Evolutionary conservation across 2,113 vertebrate species (phyloP).

Genomic region (Spea bombifrons): DNA sequence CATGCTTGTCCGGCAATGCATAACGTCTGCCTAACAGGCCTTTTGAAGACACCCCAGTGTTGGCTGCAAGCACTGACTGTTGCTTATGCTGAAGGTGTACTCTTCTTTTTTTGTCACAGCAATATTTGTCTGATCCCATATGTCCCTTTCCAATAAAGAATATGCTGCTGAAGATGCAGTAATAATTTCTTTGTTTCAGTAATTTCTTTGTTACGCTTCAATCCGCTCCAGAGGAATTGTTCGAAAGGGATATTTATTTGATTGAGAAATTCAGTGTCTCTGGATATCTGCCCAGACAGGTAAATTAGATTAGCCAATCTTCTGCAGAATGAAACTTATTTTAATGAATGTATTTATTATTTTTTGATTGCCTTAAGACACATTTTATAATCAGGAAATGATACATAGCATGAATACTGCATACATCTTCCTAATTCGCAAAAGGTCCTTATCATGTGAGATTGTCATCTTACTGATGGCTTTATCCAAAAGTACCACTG

Average conservation of each 20-base stretch:
- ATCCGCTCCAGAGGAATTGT: not conserved
- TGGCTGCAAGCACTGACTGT: constrained; percentile 25
- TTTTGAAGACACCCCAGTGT: not conserved
- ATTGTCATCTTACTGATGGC: too few species aligned
- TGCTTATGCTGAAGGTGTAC: constrained; percentile 23
- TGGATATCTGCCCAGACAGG: too few species aligned
- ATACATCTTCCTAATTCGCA: too few species aligned
- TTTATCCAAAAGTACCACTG: too few species aligned
- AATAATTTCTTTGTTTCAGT: not conserved
- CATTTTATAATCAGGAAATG: too few species aligned
- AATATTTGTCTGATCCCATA: constrained; percentile 18
- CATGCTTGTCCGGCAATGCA: constrained; percentile 28
- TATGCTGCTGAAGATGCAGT: constrained; percentile 10
- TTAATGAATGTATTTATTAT: too few species aligned
- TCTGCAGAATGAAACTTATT: too few species aligned
- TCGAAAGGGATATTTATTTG: not conserved
- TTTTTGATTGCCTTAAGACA: too few species aligned
- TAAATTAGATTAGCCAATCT: too few species aligned
- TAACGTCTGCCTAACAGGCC: constrained; percentile 26
- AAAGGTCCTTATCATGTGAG: too few species aligned
- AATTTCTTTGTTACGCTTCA: constrained; percentile 13
- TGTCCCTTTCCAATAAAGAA: constrained; percentile 15
- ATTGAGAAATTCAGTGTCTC: not conserved
- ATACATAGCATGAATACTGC: too few species aligned
- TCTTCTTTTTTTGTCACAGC: not conserved